Evolutionary conservation across 2,888 invertebrate genomes (phyloP).

Genomic region (Drosophila putrida): DNA sequence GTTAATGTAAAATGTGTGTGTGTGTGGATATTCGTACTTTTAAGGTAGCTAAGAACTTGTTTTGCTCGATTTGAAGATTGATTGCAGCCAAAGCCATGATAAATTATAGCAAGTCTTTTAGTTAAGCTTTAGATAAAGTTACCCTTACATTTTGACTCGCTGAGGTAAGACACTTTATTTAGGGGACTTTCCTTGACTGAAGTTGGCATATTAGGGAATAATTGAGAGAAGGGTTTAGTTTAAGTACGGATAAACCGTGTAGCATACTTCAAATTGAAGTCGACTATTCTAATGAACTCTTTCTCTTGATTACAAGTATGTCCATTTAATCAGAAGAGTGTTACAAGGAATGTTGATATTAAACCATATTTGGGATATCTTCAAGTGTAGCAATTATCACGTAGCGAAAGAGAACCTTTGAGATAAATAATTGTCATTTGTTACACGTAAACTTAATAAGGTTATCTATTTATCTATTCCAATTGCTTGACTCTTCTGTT

Average conservation of each 20-base stretch:
- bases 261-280: not conserved
- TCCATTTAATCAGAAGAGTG: too few species aligned
- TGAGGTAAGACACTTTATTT: not conserved
- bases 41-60: slow-evolving; percentile 15
- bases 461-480: slow-evolving; percentile 19
- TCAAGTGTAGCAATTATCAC: slow-evolving; percentile 5
- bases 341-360: too few species aligned
- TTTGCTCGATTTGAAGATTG: slow-evolving; percentile 50
- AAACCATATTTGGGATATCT: not conserved
- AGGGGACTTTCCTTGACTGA: not conserved
- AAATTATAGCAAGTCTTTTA: slow-evolving; percentile 25
- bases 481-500: slow-evolving; percentile 8
- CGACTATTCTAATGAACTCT: too few species aligned
- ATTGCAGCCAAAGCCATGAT: slow-evolving; percentile 34
- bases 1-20: slow-evolving; percentile 65
- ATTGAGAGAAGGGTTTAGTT: not conserved
- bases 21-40: slow-evolving; percentile 35
- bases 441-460: slow-evolving; percentile 14
- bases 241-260: not conserved
- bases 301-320: too few species aligned
- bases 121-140: slow-evolving; percentile 3
- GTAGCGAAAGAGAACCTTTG: not conserved
- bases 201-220: not conserved
- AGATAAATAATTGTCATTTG: slow-evolving; percentile 19
- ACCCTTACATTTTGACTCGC: not conserved